Base-by-base conservation (phyloP, 1,140 invertebrate genomes). In the Drosophila biarmipes region DNA sequence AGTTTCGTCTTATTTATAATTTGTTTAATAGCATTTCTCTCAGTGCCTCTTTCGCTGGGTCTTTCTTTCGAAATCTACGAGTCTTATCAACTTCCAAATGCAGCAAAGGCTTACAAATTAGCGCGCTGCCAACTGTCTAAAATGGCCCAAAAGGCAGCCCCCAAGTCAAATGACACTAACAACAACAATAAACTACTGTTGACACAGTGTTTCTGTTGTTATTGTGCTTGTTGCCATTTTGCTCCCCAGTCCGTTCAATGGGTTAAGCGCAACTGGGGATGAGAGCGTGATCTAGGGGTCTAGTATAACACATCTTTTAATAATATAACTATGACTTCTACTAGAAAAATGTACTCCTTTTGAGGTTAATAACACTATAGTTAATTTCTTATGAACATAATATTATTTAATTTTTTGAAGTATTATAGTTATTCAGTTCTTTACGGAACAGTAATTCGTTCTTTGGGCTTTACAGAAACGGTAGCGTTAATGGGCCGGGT, bases 151-250 rank as follows among this genome's bases (percentile, higher is more conserved):
- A 87, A 89, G 75, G 82, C 82, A 72, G 73, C 21, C 84, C 64
- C 78, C 80, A 77, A 89, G 84, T 89, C 84, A 89, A 89, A 89
- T 89, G 84, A 89, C 80, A 90, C 84, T 80, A 84, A 89, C 85
- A 89, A 89, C 84, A 87, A 87, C 85, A 89, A 89, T 89, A 89
- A 89, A 89, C 84, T 78, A 89, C 80, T 80, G 84, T 84, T 84
- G 84, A 89, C 84, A 89, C 48, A 63, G 45, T 64, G 63, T 67
- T 67, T 82, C 80, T 84, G 68, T 89, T 84, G 59, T 64, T 34
- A 77, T 77, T 73, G 73, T 80, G 73, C 51, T 46, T 59, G 52
- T 55, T 56, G 45, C 37, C 48, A 55, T 40, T 46, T 55, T 48
- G 58, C 51, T 62, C 46, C 21, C 51, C 17, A 35, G 35, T 19